These are phyloP conservation scores for Sinhomidia bicolor DNA, from an alignment of 2,888 invertebrate species.

Conservation along the genomic window DNA sequence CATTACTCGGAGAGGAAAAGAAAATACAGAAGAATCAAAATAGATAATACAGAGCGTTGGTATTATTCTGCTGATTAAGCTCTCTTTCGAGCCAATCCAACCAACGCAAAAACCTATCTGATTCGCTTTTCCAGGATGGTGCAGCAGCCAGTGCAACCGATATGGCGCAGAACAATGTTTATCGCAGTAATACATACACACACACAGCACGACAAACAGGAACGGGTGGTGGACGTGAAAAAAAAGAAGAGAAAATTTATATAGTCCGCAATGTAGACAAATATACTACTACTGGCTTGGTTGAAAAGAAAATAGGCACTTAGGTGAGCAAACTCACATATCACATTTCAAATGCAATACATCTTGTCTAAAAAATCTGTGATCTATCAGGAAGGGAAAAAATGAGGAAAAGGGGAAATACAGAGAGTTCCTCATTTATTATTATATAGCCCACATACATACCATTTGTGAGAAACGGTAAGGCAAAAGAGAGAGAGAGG, in stretches of 20 bases:
- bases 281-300: too few relatives aligned
- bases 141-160: not conserved
- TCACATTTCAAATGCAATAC: constrained; percentile 57
- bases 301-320: too few relatives aligned
- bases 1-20: constrained; percentile 12
- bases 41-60: constrained; percentile 40
- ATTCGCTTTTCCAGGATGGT: not conserved
- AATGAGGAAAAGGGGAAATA: not conserved
- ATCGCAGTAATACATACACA: not conserved
- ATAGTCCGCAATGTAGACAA: too few relatives aligned
- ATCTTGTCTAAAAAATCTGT: constrained; percentile 24
- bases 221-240: too few relatives aligned
- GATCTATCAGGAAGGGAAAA: constrained; percentile 17
- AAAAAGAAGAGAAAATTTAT: too few relatives aligned
- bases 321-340: not conserved
- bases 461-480: not conserved
- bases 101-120: too few relatives aligned
- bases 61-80: constrained; percentile 69
- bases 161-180: not conserved
- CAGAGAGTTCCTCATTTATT: too few relatives aligned
- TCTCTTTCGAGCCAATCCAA: constrained; percentile 44
- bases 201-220: too few relatives aligned
- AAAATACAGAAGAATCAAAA: constrained; percentile 45
- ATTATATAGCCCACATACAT: too few relatives aligned
- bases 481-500: too few relatives aligned